Percentiles rank a stretch among this genome's conserved stretches.
phyloP scores from a whole-genome alignment of 2,888 invertebrate genomes.

The Bimastos eiseni region DNA sequence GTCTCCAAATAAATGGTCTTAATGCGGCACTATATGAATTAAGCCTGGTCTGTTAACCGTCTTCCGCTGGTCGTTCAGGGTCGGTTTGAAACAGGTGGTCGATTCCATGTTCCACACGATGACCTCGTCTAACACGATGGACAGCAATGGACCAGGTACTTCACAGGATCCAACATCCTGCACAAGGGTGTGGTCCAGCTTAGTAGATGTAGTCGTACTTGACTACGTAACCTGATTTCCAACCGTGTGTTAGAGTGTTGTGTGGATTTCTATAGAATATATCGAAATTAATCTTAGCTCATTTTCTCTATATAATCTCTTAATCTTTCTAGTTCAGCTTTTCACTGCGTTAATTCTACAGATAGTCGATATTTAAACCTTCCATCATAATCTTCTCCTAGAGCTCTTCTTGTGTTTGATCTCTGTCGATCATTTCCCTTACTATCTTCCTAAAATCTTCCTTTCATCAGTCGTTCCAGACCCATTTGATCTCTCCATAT shows the following conservation, averaged over 20 bases:
- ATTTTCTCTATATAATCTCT: slow-evolving; percentile 3
- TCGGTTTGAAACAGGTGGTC: slow-evolving; percentile 33
- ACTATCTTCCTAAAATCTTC: background rate
- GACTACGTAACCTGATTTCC: background rate
- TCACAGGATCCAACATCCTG: background rate
- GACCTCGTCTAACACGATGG: slow-evolving; percentile 19
- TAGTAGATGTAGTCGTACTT: background rate
- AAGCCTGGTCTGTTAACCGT: background rate
- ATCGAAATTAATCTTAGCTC: background rate
- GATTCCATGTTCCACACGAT: slow-evolving; percentile 34
- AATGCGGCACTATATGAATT: background rate
- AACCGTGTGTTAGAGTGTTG: background rate
- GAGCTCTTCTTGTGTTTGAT: background rate
- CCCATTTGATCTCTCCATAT: no score
- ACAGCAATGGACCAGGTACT: background rate
- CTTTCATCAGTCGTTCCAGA: background rate
- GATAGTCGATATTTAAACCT: background rate
- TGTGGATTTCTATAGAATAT: background rate
- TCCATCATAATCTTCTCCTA: background rate
- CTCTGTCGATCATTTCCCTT: background rate
- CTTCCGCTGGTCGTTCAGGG: slow-evolving; percentile 25
- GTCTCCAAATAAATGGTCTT: background rate
- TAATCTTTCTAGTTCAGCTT: background rate
- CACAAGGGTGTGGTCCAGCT: background rate
- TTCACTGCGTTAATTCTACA: background rate